Base-by-base conservation (phyloP, 2,888 invertebrate species). In the Mythimna impura region DNA sequence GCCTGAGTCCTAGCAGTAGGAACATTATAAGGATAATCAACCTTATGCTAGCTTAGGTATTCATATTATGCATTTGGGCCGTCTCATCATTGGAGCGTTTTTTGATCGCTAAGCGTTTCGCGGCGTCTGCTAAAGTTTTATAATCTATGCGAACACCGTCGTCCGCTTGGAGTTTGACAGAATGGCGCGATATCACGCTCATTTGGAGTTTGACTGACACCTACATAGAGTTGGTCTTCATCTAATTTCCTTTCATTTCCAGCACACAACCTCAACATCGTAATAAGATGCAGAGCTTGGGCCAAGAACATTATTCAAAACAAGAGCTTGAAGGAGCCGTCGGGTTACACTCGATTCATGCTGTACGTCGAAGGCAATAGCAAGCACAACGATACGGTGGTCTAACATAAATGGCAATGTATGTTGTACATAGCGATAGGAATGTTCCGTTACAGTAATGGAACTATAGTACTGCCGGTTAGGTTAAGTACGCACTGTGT, bases 231-330 rank as follows among this genome's bases (percentile, higher is more conserved):
- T 30, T 30, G 47, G 47, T 20, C 17, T 47, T 47, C 2, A 47
- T 7, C 5, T 47, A 17, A 47, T 47, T 47, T 20, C 17, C 30
- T 71, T 34, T 50, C 2, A 40, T n/a, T 93, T 91, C 0, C 91
- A 96, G 96, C 79, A 4, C 90, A 92, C 72, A 85, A 77, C 1
- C 73, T 80, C 7, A 78, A 78, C 3, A 86, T 90, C 1, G 84
- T 86, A 2, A 84, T 96, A 8, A 91, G 97, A 64, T 98, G 98
- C 91, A 94, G 97, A 64, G 97, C 97, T 36, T 98, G 97, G 97
- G 97, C 97, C 1, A 97, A 97, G 91, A 98, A 98, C 89, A 97
- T 97, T 1, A 73, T 93, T 3, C 97, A 97, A 90, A 93, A 91
- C 85, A 94, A 94, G 81, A 95, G 96, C 40, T 34, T 95, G 9